Base-by-base conservation (phyloP, 2,113 vertebrate genomes). In the Psettodes erumei region DNA sequence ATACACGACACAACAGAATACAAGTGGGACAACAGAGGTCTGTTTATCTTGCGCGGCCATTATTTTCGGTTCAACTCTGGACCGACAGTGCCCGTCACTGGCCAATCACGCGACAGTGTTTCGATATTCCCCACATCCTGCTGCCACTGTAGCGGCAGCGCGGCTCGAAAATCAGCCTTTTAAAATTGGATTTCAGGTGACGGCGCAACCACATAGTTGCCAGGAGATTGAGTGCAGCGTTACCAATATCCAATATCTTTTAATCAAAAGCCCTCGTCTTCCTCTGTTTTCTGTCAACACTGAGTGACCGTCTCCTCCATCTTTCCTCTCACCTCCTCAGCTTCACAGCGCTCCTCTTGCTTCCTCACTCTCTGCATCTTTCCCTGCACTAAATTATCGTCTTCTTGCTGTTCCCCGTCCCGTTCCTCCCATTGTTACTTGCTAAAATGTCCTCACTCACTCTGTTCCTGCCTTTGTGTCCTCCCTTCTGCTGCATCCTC, bases 221-320 rank as follows among this genome's bases (percentile, higher is more conserved):
- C 60, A 61, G 67, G 67, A 85, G 84, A 89, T 84, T 81, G 85
- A 86, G 84, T 50, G 59, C 65, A 79, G 55, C 66, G 72, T 86
- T 84, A 84, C 88, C 86, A 86, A 88, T 86, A 86, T 85, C 83
- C 84, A 84, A 80, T 88, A 89, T 90, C 83, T 88, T 89, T 89
- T 85, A 84, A 90, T 89, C 88, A 86, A 77, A 73, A 61, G 67
- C 62, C 65, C 75, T 85, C 33, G n/a, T 78, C 81, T 16, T 51
- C 83, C 62, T 71, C 74, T 83, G 70, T 90, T 87, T 89, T 85
- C 79, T 88, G 86, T 86, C 90, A 87, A 76, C 83, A 75, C 65
- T 75, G 75, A 82, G 42, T 58, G 83, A 85, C 62, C 48, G 63
- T 65, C 69, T 68, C 68, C 62, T 76, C 77, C 55, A 64, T n/a